Conservation (phyloP, 2,797 vertebrate species). For the Podarcis siculus region DNA sequence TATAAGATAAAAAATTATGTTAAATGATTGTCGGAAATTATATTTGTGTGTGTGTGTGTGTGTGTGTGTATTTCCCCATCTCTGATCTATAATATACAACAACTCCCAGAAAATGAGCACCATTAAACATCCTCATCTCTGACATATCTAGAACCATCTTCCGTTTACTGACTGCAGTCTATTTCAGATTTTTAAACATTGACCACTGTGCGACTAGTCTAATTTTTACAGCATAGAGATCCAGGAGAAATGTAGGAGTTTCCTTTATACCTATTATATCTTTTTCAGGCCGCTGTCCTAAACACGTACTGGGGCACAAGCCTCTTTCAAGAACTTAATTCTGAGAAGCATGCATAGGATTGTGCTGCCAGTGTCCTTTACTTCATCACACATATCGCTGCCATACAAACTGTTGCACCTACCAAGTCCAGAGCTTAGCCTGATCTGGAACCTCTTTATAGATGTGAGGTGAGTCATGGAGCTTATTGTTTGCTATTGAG, state of each 20-base stretch:
- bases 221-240: not conserved
- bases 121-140: not conserved
- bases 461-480: not conserved
- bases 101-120: not conserved
- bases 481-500: not conserved
- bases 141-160: not conserved
- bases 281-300: not conserved
- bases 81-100: too few relatives aligned
- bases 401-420: not conserved
- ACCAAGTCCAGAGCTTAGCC: not conserved
- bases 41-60: too few relatives aligned
- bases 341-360: not conserved
- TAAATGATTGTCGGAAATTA: too few relatives aligned
- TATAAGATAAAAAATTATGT: too few relatives aligned
- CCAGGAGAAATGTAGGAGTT: not conserved
- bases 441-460: not conserved
- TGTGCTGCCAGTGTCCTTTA: not conserved
- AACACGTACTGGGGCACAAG: not conserved
- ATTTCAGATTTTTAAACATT: not conserved
- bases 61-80: too few relatives aligned
- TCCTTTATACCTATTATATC: not conserved
- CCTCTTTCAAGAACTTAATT: not conserved
- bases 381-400: too few relatives aligned
- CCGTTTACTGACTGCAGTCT: not conserved
- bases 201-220: not conserved